Evolutionary conservation across 2,797 vertebrate genomes (phyloP).

Genomic region (Trematomus bernacchii): DNA sequence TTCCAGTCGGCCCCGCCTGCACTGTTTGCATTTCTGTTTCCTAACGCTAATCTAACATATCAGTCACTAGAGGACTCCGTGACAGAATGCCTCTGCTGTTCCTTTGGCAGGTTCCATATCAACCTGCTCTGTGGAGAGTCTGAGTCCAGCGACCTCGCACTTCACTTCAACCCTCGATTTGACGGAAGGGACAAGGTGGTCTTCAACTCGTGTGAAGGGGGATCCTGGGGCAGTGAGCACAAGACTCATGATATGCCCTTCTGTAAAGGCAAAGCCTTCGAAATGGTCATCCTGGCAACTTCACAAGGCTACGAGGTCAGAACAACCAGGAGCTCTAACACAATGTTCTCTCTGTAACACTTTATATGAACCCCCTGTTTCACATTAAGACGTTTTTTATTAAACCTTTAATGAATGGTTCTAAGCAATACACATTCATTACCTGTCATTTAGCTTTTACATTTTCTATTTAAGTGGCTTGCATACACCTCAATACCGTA

Average conservation of each 20-base stretch:
- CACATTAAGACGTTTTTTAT: too few relatives aligned
- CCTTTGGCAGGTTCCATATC: slow-evolving; percentile 73
- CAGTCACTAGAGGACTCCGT: not conserved
- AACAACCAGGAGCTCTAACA: not conserved
- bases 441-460: too few relatives aligned
- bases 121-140: slow-evolving; percentile 84
- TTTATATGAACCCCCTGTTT: too few relatives aligned
- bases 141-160: slow-evolving; percentile 77
- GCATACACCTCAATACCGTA: too few relatives aligned
- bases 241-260: slow-evolving; percentile 81
- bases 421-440: too few relatives aligned
- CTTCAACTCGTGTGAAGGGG: slow-evolving; percentile 81
- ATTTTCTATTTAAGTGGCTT: too few relatives aligned
- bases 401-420: not conserved
- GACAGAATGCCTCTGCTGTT: not conserved
- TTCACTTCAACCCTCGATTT: slow-evolving; percentile 85
- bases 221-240: slow-evolving; percentile 74
- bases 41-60: not conserved
- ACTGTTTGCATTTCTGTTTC: slow-evolving; percentile 29
- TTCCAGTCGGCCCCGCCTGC: not conserved
- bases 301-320: slow-evolving; percentile 85
- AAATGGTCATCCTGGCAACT: slow-evolving; percentile 77
- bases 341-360: not conserved
- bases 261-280: slow-evolving; percentile 78
- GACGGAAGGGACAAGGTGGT: slow-evolving; percentile 85